Conservation (phyloP, 2,113 vertebrate species). For the Atlantisia rogersi region DNA sequence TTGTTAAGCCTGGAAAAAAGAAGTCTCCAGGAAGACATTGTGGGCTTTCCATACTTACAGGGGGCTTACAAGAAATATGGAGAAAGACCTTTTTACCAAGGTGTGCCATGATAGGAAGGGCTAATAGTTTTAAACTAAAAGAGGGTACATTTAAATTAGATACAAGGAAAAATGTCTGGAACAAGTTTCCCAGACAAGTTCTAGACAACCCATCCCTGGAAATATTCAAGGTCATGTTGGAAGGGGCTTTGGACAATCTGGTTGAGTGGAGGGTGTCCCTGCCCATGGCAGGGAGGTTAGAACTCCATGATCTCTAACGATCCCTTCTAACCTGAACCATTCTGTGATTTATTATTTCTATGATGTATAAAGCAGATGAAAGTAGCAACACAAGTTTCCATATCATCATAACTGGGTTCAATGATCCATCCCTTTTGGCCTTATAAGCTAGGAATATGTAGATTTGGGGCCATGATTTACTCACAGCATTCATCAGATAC, state of each 20-base stretch:
- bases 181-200: neutral
- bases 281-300: neutral
- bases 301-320: neutral
- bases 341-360: neutral
- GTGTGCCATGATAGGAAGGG: accelerated
- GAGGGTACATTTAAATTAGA: neutral
- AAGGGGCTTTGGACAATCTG: neutral
- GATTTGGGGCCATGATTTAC: neutral
- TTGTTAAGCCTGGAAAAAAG: neutral
- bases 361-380: neutral
- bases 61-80: neutral
- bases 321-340: neutral
- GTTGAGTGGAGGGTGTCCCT: neutral
- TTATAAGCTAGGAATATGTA: neutral
- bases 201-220: neutral
- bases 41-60: neutral
- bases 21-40: neutral
- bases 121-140: neutral
- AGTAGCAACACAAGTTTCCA: neutral
- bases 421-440: neutral
- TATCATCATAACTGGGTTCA: neutral
- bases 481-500: neutral
- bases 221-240: neutral
- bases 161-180: neutral
- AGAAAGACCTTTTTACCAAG: neutral